Evolutionary conservation across 2,113 vertebrate species (phyloP).

Genomic region (Taurulus bubalis): DNA sequence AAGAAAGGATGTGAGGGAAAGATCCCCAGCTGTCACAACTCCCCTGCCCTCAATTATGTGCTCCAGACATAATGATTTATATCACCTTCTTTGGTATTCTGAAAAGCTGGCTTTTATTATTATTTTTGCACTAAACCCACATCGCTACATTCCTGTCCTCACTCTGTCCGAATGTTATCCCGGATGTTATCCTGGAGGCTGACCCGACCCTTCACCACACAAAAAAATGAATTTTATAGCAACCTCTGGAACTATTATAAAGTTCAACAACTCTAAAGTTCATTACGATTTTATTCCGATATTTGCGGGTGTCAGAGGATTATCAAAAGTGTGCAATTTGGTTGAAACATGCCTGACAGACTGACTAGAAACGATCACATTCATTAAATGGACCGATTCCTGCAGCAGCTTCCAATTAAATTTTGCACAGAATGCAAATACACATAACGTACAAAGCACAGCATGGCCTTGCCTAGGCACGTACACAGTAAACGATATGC

Average conservation of each 20-base stretch:
- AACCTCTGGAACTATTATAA: background rate
- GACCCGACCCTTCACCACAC: background rate
- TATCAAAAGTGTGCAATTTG: slow-evolving; percentile 20
- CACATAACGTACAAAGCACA: slow-evolving; percentile 21
- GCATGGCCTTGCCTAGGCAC: background rate
- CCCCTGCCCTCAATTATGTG: slow-evolving; percentile 3
- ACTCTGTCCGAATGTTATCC: background rate
- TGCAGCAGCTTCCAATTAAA: slow-evolving; percentile 31
- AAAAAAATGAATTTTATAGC: background rate
- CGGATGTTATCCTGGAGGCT: background rate
- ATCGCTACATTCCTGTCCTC: background rate
- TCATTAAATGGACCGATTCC: slow-evolving; percentile 38
- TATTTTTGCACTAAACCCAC: background rate
- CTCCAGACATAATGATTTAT: background rate
- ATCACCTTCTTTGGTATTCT: background rate
- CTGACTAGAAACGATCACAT: slow-evolving; percentile 23
- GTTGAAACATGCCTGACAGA: slow-evolving; percentile 39
- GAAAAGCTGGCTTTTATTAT: background rate
- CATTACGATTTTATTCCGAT: slow-evolving; percentile 16
- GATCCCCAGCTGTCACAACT: background rate
- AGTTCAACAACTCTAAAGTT: slow-evolving; percentile 10
- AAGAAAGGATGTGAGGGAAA: background rate
- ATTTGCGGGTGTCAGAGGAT: slow-evolving; percentile 23
- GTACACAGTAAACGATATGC: slow-evolving; percentile 9
- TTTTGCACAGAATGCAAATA: slow-evolving; percentile 22